Percentiles rank a stretch among this genome's conserved stretches.
phyloP scores from a whole-genome alignment of 2,113 vertebrate species.

The Gopherus evgoodei region DNA sequence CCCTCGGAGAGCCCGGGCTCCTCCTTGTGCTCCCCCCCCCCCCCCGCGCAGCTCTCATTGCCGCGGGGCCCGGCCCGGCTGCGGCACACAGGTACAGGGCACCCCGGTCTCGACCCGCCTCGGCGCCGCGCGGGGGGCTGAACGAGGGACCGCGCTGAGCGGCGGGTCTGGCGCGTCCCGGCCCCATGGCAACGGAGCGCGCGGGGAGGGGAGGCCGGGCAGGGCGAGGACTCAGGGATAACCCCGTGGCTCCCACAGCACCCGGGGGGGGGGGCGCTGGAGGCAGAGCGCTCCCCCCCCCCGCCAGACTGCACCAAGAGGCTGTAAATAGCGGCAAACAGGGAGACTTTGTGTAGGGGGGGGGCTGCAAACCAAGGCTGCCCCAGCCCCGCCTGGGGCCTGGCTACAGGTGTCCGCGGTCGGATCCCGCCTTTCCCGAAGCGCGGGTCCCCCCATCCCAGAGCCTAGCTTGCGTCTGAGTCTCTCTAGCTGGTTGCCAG shows the following conservation, averaged over 20 bases:
- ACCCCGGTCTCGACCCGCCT: fast-evolving
- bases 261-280: fast-evolving
- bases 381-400: neutral
- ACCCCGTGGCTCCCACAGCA: fast-evolving
- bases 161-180: no score
- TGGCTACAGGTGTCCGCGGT: neutral
- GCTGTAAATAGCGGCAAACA: fast-evolving
- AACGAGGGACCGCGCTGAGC: fast-evolving
- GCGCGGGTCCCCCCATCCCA: neutral
- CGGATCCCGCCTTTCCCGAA: neutral
- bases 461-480: fast-evolving
- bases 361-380: neutral
- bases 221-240: fast-evolving
- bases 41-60: neutral
- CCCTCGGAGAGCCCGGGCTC: fast-evolving
- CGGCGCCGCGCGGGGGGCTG: no score
- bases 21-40: no score
- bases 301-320: fast-evolving
- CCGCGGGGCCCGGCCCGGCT: fast-evolving
- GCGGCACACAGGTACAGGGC: fast-evolving
- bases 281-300: fast-evolving
- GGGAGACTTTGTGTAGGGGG: fast-evolving
- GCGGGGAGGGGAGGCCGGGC: neutral
- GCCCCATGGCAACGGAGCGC: constrained; percentile 28
- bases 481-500: neutral